Base-by-base conservation (phyloP, 1,140 invertebrate genomes). In the Geopemphigus sp. region DNA sequence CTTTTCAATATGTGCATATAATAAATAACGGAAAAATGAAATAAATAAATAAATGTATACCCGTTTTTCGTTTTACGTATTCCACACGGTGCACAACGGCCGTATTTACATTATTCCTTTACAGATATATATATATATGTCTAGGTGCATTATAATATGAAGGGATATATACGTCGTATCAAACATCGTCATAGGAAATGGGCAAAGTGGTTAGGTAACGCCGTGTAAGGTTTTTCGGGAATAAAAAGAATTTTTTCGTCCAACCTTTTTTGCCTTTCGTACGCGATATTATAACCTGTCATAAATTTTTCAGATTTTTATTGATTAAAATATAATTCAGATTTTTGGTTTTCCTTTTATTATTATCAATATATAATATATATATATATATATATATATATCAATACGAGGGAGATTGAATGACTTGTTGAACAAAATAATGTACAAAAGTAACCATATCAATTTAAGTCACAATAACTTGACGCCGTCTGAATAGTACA, bases 41-140 rank as follows among this genome's bases (percentile, higher is more conserved):
- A 64, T 45, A 45, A 47, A 68, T 68, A 68, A 47, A 70, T 50
- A 50, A 47, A 70, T 24, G 39, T 17, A 10, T 70, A 24, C 22
- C 5, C 47, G 19, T 3, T 53, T 53, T 68, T 15, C 50, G 32
- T 70, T 11, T 19, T 39, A 39, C 8, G 32, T 39, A 39, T 39
- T 39, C 32, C 8, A 39, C 32, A 8, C 32, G 8, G 8, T 15
- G 12, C 66, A 19, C 64, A n/a, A 45, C 24, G 22, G n/a, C 0
- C 47, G 15, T 53, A 53, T 70, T 70, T 70, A 70, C 47, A 70
- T 70, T 70, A 26, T 53, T 29, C 47, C 66, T 29, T 29, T 24
- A 70, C 50, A 70, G 19, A 39, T 39, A 39, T 50, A 26, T 29
- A 39, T 39, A 39, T 50, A 26, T 19, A 47, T 45, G 39, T 14